Evolutionary conservation across 2,888 invertebrate species (phyloP).

Genomic region (Alloscopus bannaensis): DNA sequence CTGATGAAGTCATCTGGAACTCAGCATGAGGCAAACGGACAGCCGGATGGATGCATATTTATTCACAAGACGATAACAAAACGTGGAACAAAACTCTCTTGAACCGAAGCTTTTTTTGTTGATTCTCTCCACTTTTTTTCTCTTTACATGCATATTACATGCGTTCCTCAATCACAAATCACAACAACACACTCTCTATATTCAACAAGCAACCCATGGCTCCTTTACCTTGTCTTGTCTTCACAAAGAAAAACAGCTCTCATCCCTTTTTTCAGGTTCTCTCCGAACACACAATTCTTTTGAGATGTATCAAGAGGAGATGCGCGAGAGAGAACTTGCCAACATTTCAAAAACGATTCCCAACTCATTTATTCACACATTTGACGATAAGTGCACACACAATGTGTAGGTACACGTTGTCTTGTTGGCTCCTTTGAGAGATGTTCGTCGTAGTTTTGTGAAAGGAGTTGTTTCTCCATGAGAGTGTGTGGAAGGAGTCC

Average conservation of each 20-base stretch:
- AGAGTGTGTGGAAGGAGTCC: too few species aligned
- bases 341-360: conserved; percentile 26
- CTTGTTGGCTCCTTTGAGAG: conserved; percentile 1
- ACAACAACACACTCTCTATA: conserved; percentile 8
- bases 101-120: background rate
- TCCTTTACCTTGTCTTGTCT: conserved; percentile 38
- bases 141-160: background rate
- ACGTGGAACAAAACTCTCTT: conserved; percentile 35
- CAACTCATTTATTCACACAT: conserved; percentile 36
- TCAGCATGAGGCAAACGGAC: conserved; percentile 69
- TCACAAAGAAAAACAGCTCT: conserved; percentile 40
- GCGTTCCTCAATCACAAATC: conserved; percentile 11
- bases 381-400: too few species aligned
- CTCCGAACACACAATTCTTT: conserved; percentile 32
- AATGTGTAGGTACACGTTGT: too few species aligned
- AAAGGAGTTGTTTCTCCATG: background rate
- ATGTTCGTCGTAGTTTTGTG: background rate
- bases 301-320: too few species aligned
- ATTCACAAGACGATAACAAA: conserved; percentile 27
- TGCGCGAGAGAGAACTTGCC: too few species aligned
- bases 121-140: background rate
- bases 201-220: conserved; percentile 35
- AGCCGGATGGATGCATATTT: conserved; percentile 56
- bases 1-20: conserved; percentile 71
- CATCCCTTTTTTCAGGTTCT: too few species aligned